phyloP scores from a whole-genome alignment of 1,140 invertebrate genomes.

The Halotydeus destructor region DNA sequence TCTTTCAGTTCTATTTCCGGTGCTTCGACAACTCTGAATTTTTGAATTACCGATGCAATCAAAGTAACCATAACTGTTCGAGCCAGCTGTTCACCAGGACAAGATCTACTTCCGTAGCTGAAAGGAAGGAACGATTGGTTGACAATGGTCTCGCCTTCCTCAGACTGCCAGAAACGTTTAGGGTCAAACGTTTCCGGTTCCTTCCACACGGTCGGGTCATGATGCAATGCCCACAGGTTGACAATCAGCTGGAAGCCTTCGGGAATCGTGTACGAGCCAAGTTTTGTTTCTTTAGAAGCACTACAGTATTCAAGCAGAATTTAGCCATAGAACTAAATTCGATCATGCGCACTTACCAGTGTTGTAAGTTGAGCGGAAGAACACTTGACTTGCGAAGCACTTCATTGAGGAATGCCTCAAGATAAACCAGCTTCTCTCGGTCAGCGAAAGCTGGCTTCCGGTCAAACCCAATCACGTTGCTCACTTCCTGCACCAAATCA shows the following conservation, averaged over 20 bases:
- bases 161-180: slow-evolving; percentile 23
- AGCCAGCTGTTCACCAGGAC: slow-evolving; percentile 60
- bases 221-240: slow-evolving; percentile 62
- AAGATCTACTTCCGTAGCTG: slow-evolving; percentile 39
- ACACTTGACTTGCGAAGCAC: slow-evolving; percentile 16
- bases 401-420: slow-evolving; percentile 19
- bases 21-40: too few species aligned
- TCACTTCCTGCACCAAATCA: slow-evolving; percentile 21
- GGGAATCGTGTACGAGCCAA: slow-evolving; percentile 60
- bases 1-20: too few species aligned
- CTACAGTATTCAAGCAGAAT: too few species aligned
- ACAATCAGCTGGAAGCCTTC: slow-evolving; percentile 59
- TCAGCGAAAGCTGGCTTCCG: slow-evolving; percentile 16
- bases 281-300: slow-evolving; percentile 40
- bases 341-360: slow-evolving; percentile 1
- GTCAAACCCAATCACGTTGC: slow-evolving; percentile 16
- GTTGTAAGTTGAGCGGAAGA: slow-evolving; percentile 12
- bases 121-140: slow-evolving; percentile 21
- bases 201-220: slow-evolving; percentile 64
- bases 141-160: slow-evolving; percentile 18
- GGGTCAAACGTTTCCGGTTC: slow-evolving; percentile 49
- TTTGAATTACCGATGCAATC: too few species aligned
- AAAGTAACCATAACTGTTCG: too few species aligned
- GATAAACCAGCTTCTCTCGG: slow-evolving; percentile 14
- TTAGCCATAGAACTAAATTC: too few species aligned